A percentile compares a stretch with the other conserved stretches of the same genome.
phyloP scores from a whole-genome alignment of 2,888 invertebrate genomes.

The Phengaris alcon region DNA sequence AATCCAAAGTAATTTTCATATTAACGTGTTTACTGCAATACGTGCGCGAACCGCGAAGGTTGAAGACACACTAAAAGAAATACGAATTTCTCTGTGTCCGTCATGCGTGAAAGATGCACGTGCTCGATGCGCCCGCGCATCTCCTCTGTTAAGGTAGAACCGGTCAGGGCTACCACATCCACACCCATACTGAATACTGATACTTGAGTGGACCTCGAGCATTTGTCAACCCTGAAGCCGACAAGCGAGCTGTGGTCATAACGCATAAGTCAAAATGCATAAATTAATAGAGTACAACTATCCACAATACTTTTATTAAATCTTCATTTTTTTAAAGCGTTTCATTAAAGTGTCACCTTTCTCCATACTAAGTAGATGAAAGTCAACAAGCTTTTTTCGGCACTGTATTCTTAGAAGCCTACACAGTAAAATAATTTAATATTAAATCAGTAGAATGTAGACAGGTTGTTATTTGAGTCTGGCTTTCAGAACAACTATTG shows the following conservation, averaged over 20 bases:
- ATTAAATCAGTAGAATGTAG: no score
- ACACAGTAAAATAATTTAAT: no score
- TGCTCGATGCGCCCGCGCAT: constrained; percentile 60
- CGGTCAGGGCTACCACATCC: not conserved
- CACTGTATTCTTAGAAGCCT: no score
- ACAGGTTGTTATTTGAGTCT: no score
- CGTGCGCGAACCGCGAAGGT: constrained; percentile 65
- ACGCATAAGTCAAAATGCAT: constrained; percentile 40
- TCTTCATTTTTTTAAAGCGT: no score
- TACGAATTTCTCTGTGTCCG: constrained; percentile 68
- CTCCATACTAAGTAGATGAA: no score
- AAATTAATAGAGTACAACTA: not conserved
- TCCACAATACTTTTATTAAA: no score
- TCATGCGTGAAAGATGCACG: constrained; percentile 74
- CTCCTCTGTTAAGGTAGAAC: constrained; percentile 29
- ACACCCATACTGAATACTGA: not conserved
- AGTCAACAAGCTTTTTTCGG: no score
- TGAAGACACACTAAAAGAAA: constrained; percentile 71
- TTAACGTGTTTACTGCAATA: constrained; percentile 56
- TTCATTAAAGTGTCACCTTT: no score
- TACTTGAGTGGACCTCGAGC: not conserved
- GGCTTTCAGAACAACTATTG: no score
- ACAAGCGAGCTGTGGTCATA: constrained; percentile 30
- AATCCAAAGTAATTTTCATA: constrained; percentile 48
- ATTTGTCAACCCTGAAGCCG: constrained; percentile 6